These are phyloP conservation scores for Camponotus pennsylvanicus DNA, from an alignment of 1,140 invertebrate species.

Conservation along the genomic window DNA sequence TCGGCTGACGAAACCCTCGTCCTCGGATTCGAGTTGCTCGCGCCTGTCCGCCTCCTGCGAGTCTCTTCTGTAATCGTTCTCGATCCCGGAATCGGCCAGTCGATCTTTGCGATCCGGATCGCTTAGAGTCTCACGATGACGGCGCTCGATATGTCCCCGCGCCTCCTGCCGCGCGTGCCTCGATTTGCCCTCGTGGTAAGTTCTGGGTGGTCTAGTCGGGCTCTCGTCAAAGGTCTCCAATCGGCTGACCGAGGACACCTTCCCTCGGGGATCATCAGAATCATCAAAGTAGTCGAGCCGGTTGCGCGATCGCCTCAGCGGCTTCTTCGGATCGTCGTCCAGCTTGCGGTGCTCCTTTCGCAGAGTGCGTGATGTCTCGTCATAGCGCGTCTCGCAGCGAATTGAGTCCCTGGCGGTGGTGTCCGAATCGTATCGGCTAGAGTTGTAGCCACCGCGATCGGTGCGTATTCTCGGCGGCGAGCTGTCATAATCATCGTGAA, in stretches of 20 bases:
- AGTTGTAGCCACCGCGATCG: slow-evolving; percentile 78
- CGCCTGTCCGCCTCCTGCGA: slow-evolving; percentile 87
- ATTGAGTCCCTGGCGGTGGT: slow-evolving; percentile 82
- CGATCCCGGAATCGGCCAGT: slow-evolving; percentile 92
- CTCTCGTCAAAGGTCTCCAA: slow-evolving; percentile 79
- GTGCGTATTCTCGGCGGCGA: slow-evolving; percentile 78
- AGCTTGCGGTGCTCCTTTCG: slow-evolving; percentile 76
- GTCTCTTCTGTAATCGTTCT: slow-evolving; percentile 92
- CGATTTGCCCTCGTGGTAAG: slow-evolving; percentile 82
- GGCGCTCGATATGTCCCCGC: slow-evolving; percentile 76
- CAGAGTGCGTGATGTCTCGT: slow-evolving; percentile 70
- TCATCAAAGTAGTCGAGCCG: slow-evolving; percentile 82
- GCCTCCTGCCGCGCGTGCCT: slow-evolving; percentile 79
- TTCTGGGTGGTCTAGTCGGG: slow-evolving; percentile 76
- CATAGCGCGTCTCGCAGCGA: slow-evolving; percentile 76
- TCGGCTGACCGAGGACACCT: slow-evolving; percentile 70
- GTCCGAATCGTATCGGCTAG: slow-evolving; percentile 83
- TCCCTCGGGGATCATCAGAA: slow-evolving; percentile 78
- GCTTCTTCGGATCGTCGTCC: slow-evolving; percentile 79
- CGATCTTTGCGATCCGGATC: slow-evolving; percentile 87
- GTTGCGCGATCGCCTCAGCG: slow-evolving; percentile 79
- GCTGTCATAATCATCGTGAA: slow-evolving; percentile 83
- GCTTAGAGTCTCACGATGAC: slow-evolving; percentile 80
- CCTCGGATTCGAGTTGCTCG: slow-evolving; percentile 87
- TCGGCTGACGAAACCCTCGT: slow-evolving; percentile 89